Conservation (phyloP, 2,113 vertebrate genomes). For the Rhipidura dahli region DNA sequence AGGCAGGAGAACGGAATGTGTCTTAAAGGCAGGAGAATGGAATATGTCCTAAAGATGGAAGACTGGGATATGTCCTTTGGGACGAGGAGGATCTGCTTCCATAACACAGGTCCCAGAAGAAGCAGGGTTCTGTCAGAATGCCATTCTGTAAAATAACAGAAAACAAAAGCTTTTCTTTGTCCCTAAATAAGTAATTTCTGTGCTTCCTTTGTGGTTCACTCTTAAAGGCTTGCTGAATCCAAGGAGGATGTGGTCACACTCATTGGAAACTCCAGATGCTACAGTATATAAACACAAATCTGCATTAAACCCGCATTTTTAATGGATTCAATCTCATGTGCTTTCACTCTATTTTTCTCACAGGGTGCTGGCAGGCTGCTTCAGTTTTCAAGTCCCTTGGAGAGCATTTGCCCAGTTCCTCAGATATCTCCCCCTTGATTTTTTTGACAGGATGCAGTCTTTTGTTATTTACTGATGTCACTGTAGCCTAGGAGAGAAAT, state of each 20-base stretch:
- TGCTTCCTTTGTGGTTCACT: constrained; percentile 36
- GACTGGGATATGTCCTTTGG: background rate
- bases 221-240: background rate
- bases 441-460: constrained; percentile 23
- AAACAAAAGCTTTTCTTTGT: constrained; percentile 43
- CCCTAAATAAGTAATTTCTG: constrained; percentile 13
- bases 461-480: constrained; percentile 58
- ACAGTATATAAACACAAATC: background rate
- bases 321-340: constrained; percentile 15
- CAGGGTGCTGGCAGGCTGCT: background rate
- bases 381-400: background rate
- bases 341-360: background rate
- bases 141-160: constrained; percentile 22
- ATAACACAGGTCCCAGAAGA: background rate
- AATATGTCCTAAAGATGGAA: background rate
- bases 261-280: constrained; percentile 37
- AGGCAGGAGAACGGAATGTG: background rate
- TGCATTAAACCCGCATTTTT: constrained; percentile 9
- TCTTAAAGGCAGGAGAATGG: background rate
- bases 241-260: constrained; percentile 43
- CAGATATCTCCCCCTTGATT: background rate
- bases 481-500: constrained; percentile 60
- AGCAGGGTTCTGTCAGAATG: background rate
- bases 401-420: background rate
- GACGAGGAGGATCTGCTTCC: background rate